Percentiles rank a stretch among this genome's conserved stretches.
Conservation (phyloP, 2,888 invertebrate species). For the Tetrapedia diversipes region DNA sequence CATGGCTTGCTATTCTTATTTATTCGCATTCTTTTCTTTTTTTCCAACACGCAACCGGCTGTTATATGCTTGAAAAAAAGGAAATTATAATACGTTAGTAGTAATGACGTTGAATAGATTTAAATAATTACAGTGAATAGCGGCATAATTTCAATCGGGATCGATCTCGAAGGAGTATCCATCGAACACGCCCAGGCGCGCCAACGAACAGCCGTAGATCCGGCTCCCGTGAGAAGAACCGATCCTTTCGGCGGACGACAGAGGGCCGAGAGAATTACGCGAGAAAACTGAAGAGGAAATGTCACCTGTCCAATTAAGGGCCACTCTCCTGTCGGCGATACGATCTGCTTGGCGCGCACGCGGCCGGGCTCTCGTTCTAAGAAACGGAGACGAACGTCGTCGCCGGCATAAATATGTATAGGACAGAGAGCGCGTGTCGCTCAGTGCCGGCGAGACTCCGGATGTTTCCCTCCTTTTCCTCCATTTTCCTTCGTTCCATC, state of each 20-base stretch:
- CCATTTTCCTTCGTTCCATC: slow-evolving; percentile 21
- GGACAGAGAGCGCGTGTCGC: slow-evolving; percentile 40
- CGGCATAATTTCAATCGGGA: not conserved
- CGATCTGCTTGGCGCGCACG: slow-evolving; percentile 45
- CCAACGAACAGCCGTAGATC: not conserved
- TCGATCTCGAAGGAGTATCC: not conserved
- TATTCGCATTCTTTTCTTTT: no score
- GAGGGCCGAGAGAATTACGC: not conserved
- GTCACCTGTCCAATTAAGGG: slow-evolving; percentile 67
- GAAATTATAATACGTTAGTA: no score
- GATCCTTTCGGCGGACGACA: not conserved
- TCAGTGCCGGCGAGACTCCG: slow-evolving; percentile 33
- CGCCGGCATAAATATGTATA: slow-evolving; percentile 61
- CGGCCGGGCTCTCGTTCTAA: slow-evolving; percentile 33
- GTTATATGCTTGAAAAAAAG: no score
- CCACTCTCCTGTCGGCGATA: slow-evolving; percentile 49
- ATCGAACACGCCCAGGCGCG: not conserved
- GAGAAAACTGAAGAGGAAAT: slow-evolving; percentile 49
- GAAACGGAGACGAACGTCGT: slow-evolving; percentile 48
- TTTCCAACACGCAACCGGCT: no score
- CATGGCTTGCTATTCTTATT: no score
- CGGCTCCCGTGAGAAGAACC: not conserved
- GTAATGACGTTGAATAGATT: not conserved
- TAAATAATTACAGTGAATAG: no score
- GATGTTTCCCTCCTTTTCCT: slow-evolving; percentile 50